phyloP scores from a whole-genome alignment of 1,140 invertebrate genomes.

The Drosophila parvula region DNA sequence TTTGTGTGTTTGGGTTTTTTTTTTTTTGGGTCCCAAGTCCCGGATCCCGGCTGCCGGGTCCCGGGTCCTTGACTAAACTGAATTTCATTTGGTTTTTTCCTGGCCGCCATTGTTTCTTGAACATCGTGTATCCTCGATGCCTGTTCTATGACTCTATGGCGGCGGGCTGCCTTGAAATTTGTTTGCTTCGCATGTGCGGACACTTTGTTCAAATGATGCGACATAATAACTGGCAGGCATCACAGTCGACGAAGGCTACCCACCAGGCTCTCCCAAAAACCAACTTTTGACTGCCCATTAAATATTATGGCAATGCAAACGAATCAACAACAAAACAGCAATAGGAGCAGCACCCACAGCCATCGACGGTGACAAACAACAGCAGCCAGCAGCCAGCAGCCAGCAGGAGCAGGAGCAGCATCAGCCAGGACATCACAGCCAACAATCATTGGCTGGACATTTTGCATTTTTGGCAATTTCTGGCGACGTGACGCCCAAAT shows the following conservation, averaged over 20 bases:
- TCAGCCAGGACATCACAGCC: conserved; percentile 4
- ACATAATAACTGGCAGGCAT: conserved; percentile 60
- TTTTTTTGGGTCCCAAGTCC: neutral
- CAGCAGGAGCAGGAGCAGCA: conserved; percentile 1
- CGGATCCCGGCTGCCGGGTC: no score
- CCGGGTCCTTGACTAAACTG: conserved; percentile 52
- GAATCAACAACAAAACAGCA: conserved; percentile 43
- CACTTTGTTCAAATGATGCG: conserved; percentile 73
- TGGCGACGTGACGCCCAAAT: conserved; percentile 57
- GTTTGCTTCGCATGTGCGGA: conserved; percentile 59
- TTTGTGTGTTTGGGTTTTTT: conserved; percentile 15
- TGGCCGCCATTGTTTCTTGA: conserved; percentile 52
- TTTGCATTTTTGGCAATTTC: conserved; percentile 58
- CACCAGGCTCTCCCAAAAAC: neutral
- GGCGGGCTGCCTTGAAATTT: conserved; percentile 37
- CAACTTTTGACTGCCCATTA: conserved; percentile 64
- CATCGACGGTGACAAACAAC: conserved; percentile 13
- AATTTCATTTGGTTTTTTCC: conserved; percentile 71
- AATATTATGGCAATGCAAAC: conserved; percentile 73
- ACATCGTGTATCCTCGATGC: conserved; percentile 26
- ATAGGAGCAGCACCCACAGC: neutral
- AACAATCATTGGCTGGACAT: conserved; percentile 38
- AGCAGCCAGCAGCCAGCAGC: conserved; percentile 1
- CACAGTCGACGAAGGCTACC: conserved; percentile 1
- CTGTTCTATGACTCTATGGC: conserved; percentile 21